Percentiles rank a stretch among this genome's conserved stretches.
Evolutionary conservation across 2,113 vertebrate genomes (phyloP).

Genomic region (Cariama cristata): DNA sequence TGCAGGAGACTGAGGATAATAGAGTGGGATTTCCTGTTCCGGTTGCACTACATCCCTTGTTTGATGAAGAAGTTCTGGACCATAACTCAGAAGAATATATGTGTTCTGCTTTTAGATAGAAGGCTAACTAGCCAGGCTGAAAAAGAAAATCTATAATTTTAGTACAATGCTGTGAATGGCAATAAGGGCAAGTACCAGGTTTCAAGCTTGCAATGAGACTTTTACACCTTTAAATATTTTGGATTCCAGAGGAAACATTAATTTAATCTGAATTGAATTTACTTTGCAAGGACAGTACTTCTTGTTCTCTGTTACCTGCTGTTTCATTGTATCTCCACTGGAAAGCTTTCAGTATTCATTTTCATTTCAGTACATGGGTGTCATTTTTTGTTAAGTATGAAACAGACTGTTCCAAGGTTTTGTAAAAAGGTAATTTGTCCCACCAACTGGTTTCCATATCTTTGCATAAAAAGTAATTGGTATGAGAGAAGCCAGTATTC

Average conservation of each 20-base stretch:
- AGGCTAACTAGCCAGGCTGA: background rate
- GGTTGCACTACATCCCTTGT: background rate
- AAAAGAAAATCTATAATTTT: background rate
- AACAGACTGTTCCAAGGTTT: background rate
- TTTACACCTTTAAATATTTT: background rate
- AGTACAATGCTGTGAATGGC: background rate
- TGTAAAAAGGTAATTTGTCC: background rate
- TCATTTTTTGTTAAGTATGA: slow-evolving; percentile 14
- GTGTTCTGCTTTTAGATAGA: background rate
- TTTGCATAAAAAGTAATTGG: background rate
- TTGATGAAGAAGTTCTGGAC: background rate
- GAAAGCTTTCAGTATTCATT: slow-evolving; percentile 33
- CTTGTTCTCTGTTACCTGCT: slow-evolving; percentile 20
- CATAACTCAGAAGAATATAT: background rate
- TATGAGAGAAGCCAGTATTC: background rate
- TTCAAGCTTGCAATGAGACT: background rate
- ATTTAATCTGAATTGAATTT: background rate
- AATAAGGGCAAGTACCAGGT: background rate
- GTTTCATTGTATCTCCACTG: slow-evolving; percentile 19
- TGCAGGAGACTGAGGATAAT: background rate
- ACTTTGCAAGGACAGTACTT: background rate
- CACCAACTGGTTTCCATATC: background rate
- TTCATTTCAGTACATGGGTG: background rate
- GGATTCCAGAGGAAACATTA: background rate
- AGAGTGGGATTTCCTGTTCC: background rate